A percentile compares a stretch with the other conserved stretches of the same genome.
Evolutionary conservation across 2,113 vertebrate genomes (phyloP).

Genomic region (Salvelinus alpinus): DNA sequence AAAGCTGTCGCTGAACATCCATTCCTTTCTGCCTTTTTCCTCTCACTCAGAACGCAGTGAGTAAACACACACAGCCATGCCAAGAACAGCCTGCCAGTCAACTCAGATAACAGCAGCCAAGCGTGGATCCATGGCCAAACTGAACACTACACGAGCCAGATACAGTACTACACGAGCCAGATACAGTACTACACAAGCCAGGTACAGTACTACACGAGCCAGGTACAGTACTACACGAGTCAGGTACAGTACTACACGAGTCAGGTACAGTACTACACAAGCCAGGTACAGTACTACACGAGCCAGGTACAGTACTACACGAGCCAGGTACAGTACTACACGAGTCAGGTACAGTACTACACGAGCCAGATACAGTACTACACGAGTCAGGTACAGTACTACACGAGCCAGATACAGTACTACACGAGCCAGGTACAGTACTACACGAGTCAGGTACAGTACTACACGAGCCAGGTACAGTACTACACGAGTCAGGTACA

Average conservation of each 20-base stretch:
- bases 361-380: not conserved
- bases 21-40: slow-evolving; percentile 27
- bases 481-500: not conserved
- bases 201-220: not conserved
- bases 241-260: not conserved
- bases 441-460: not conserved
- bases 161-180: not conserved
- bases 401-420: not conserved
- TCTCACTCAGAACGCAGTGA: slow-evolving; percentile 51
- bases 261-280: not conserved
- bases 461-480: not conserved
- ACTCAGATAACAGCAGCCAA: slow-evolving; percentile 28
- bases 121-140: slow-evolving; percentile 29
- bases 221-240: not conserved
- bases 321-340: not conserved
- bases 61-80: slow-evolving; percentile 49
- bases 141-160: slow-evolving; percentile 2
- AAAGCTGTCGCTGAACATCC: slow-evolving; percentile 8
- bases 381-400: not conserved
- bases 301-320: not conserved
- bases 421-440: not conserved
- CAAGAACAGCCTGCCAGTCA: slow-evolving; percentile 55
- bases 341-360: not conserved
- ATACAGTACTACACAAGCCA: not conserved
- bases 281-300: not conserved